Conservation (phyloP, 2,888 invertebrate genomes). For the Patella ulyssiponensis region DNA sequence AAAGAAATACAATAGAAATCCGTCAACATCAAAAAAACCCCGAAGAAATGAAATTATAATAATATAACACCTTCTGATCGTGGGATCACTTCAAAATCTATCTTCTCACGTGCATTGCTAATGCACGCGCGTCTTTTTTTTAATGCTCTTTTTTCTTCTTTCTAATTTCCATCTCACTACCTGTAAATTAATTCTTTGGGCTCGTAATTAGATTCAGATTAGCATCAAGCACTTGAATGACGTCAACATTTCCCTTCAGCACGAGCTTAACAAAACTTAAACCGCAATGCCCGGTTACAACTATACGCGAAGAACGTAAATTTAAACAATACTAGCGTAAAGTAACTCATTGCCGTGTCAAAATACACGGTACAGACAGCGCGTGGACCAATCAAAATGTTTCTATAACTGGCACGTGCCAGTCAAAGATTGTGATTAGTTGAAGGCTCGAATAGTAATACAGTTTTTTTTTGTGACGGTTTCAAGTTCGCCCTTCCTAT, state of each 20-base stretch:
- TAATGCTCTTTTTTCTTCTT: neutral
- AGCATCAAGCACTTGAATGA: neutral
- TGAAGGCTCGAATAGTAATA: neutral
- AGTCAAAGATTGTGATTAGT: neutral
- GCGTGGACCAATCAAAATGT: slow-evolving; percentile 1
- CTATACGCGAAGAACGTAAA: too few relatives aligned
- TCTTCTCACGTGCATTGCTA: neutral
- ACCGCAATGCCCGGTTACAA: too few relatives aligned
- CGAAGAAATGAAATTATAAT: neutral
- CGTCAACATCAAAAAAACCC: neutral
- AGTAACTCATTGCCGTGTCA: too few relatives aligned
- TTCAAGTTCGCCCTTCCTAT: neutral
- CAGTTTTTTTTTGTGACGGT: neutral
- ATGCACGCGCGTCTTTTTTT: slow-evolving; percentile 4
- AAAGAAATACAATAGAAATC: neutral
- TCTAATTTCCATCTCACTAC: neutral
- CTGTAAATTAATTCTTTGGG: neutral
- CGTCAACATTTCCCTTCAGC: neutral
- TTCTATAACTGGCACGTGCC: slow-evolving; percentile 3
- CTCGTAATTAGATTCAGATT: neutral
- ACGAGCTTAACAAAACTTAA: too few relatives aligned
- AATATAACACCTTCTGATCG: neutral
- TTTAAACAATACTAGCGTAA: too few relatives aligned
- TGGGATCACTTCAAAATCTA: neutral
- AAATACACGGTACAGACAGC: neutral